Evolutionary conservation across 2,797 vertebrate genomes (phyloP).

Genomic region (Sardinella longiceps): DNA sequence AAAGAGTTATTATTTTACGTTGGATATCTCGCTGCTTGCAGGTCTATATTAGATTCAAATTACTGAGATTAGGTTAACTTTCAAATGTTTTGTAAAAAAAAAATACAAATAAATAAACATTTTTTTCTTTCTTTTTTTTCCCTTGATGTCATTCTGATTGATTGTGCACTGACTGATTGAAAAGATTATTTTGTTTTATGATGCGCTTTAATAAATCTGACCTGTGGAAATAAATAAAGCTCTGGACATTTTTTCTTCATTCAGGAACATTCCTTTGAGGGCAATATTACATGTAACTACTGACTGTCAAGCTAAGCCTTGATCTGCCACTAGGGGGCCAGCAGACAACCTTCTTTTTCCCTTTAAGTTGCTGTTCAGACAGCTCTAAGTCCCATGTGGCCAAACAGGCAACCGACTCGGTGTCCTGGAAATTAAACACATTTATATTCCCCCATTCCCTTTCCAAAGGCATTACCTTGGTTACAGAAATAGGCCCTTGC

Average conservation of each 20-base stretch:
- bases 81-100: slow-evolving; percentile 80
- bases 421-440: background rate
- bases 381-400: background rate
- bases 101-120: slow-evolving; percentile 73
- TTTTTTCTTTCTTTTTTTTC: slow-evolving; percentile 68
- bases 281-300: background rate
- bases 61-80: slow-evolving; percentile 66
- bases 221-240: background rate
- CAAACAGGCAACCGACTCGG: background rate
- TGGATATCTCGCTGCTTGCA: slow-evolving; percentile 66
- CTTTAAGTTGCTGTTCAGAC: background rate
- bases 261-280: background rate
- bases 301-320: background rate
- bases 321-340: slow-evolving; percentile 53
- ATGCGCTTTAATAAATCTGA: slow-evolving; percentile 9
- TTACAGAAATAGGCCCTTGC: background rate
- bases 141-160: slow-evolving; percentile 25
- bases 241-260: slow-evolving; percentile 19
- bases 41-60: slow-evolving; percentile 68
- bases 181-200: slow-evolving; percentile 19
- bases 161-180: background rate
- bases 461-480: slow-evolving; percentile 17
- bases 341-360: background rate
- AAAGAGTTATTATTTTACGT: slow-evolving; percentile 64
- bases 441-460: background rate